phyloP scores from a whole-genome alignment of 2,797 vertebrate species.

The Poecilia picta region DNA sequence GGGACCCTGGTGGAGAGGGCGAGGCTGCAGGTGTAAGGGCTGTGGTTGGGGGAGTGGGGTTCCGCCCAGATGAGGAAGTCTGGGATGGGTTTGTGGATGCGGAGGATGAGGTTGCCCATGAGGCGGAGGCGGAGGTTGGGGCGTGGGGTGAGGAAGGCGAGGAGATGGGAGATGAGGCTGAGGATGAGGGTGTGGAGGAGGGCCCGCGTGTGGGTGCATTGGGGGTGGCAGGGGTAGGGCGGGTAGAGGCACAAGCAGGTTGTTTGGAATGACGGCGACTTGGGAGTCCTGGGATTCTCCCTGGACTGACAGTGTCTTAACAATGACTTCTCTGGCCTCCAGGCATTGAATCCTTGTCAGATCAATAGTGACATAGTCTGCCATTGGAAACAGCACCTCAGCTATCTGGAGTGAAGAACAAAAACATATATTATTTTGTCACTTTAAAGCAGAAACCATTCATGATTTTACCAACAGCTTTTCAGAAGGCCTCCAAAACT shows the following conservation, averaged over 20 bases:
- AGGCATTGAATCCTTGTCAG: slow-evolving; percentile 86
- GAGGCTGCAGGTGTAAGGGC: slow-evolving; percentile 68
- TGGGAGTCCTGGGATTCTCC: slow-evolving; percentile 93
- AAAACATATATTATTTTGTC: not conserved
- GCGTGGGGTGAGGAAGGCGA: slow-evolving; percentile 64
- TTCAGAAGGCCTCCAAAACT: not conserved
- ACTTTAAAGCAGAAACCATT: not conserved
- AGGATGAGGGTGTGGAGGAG: slow-evolving; percentile 61
- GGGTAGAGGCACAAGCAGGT: slow-evolving; percentile 92
- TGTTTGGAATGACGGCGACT: slow-evolving; percentile 85
- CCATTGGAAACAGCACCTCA: slow-evolving; percentile 89
- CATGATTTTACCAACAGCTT: not conserved
- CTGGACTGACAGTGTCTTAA: slow-evolving; percentile 92
- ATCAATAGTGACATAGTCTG: slow-evolving; percentile 86
- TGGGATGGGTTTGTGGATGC: slow-evolving; percentile 74
- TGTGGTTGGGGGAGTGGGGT: slow-evolving; percentile 66
- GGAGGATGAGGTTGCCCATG: slow-evolving; percentile 62
- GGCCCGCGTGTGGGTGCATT: slow-evolving; percentile 67
- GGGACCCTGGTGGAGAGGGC: slow-evolving; percentile 73
- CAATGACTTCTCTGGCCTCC: slow-evolving; percentile 89
- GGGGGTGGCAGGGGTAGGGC: slow-evolving; percentile 72
- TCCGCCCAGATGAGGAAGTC: slow-evolving; percentile 53
- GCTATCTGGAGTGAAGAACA: slow-evolving; percentile 83
- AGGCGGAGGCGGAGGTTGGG: slow-evolving; percentile 59
- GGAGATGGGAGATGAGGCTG: slow-evolving; percentile 70